Conservation (phyloP, 1,140 invertebrate species). For the Steinernema feltiae region DNA sequence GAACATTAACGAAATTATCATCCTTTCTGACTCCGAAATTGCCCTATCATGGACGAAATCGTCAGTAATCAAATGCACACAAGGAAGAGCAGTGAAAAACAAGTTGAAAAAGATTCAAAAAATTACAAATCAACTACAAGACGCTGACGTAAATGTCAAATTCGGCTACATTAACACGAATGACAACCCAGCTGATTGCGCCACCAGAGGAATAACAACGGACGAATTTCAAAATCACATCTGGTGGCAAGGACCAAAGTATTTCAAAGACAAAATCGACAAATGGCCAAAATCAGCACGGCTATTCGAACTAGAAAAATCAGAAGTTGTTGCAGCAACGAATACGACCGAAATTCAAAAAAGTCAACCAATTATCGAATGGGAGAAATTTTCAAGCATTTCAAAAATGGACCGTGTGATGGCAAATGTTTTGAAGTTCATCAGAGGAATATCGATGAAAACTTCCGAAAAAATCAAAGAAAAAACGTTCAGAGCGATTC, state of each 20-base stretch:
- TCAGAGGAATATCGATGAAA: no score
- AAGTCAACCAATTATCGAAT: no score
- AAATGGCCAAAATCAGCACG: background rate
- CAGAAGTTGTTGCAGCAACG: no score
- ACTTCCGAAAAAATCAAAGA: no score
- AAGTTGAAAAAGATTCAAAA: background rate
- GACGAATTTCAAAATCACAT: background rate
- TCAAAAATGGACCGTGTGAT: no score
- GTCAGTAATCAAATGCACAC: background rate
- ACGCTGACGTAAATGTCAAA: background rate
- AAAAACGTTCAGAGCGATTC: no score
- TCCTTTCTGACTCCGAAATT: constrained; percentile 5
- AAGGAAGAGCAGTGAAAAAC: background rate
- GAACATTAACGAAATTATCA: background rate
- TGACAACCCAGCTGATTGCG: background rate
- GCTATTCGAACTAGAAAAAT: background rate
- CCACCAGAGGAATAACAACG: background rate
- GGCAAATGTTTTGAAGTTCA: no score
- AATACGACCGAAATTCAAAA: no score
- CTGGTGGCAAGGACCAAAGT: background rate
- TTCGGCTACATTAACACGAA: background rate
- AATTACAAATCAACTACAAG: background rate
- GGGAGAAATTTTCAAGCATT: no score
- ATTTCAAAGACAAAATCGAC: background rate
- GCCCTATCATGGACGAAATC: background rate